phyloP scores from a whole-genome alignment of 2,113 vertebrate species.

The Gorsachius goisagi region DNA sequence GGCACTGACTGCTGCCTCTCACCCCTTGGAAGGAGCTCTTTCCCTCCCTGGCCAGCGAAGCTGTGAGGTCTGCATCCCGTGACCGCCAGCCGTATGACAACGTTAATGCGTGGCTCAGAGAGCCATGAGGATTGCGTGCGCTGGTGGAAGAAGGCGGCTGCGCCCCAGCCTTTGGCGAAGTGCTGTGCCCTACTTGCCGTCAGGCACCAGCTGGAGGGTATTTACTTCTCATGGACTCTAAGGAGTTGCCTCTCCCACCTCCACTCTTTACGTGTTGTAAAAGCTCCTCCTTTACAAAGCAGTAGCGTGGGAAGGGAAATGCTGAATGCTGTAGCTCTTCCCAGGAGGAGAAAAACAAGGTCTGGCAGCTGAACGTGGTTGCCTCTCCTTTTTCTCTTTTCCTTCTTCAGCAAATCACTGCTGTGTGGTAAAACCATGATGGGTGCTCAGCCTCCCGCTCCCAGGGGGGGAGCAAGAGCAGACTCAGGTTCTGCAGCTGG shows the following conservation, averaged over 20 bases:
- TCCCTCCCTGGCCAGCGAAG: background rate
- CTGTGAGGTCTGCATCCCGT: fast-evolving
- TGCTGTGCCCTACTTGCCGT: background rate
- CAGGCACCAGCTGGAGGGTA: background rate
- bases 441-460: background rate
- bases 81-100: fast-evolving
- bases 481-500: background rate
- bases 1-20: fast-evolving
- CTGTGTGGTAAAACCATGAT: background rate
- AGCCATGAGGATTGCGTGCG: fast-evolving
- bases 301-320: background rate
- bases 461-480: background rate
- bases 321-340: background rate
- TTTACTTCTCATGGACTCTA: background rate
- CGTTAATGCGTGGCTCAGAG: fast-evolving
- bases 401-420: background rate
- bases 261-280: background rate
- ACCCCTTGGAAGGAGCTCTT: background rate
- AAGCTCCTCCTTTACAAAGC: background rate
- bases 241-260: background rate
- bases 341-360: background rate
- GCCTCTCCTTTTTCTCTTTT: background rate
- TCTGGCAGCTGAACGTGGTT: background rate
- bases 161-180: fast-evolving
- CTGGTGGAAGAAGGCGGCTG: background rate